Evolutionary conservation across 2,888 invertebrate species (phyloP).

Genomic region (Rhabditophanes sp.): DNA sequence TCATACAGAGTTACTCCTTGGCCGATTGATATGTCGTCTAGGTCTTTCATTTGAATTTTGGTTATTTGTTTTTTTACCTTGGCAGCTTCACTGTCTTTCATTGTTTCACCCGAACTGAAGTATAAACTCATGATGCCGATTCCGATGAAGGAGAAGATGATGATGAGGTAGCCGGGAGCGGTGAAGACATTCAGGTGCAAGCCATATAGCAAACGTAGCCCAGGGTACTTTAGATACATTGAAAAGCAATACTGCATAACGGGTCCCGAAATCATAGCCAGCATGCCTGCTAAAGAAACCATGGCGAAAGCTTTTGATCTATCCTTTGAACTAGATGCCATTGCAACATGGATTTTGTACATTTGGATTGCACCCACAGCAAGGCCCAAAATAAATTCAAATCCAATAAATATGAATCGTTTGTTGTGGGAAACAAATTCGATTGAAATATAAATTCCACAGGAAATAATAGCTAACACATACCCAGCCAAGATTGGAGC

Average conservation of each 20-base stretch:
- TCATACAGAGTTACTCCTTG: too few species aligned
- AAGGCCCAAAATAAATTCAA: too few species aligned
- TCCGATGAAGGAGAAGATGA: background rate
- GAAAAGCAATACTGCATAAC: conserved; percentile 7
- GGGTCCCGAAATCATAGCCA: conserved; percentile 9
- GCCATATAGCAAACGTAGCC: conserved; percentile 8
- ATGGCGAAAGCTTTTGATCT: conserved; percentile 9
- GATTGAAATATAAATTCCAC: too few species aligned
- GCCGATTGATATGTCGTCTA: too few species aligned
- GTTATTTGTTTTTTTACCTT: background rate
- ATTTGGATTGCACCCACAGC: too few species aligned
- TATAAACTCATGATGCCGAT: background rate
- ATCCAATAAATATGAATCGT: too few species aligned
- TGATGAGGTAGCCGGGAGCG: conserved; percentile 9
- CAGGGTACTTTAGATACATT: conserved; percentile 10
- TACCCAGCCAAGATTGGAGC: too few species aligned
- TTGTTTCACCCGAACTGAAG: background rate
- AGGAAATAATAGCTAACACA: too few species aligned
- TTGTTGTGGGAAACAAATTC: too few species aligned
- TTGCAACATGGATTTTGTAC: conserved; percentile 10
- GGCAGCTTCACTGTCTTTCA: background rate
- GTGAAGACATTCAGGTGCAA: conserved; percentile 13
- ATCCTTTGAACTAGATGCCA: conserved; percentile 10
- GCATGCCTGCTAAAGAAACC: conserved; percentile 6
- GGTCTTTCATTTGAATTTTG: background rate